Evolutionary conservation across 2,797 vertebrate species (phyloP).

Genomic region (Rallus crepitans): DNA sequence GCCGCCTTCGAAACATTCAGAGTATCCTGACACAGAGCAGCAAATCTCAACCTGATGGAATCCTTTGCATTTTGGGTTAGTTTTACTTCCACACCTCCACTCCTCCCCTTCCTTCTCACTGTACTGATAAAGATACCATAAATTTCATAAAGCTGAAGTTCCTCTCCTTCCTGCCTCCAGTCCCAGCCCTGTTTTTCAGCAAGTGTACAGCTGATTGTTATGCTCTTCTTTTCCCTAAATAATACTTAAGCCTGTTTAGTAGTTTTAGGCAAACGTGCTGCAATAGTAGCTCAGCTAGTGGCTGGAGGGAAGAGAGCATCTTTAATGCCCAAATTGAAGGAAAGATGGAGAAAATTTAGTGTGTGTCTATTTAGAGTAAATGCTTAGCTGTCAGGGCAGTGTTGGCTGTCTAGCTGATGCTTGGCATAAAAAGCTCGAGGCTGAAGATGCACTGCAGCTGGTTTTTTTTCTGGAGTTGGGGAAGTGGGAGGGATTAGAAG

Average conservation of each 20-base stretch:
- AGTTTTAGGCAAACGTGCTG: background rate
- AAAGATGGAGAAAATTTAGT: background rate
- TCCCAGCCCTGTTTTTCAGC: background rate
- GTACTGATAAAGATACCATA: background rate
- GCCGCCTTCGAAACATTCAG: constrained; percentile 91
- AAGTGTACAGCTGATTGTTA: background rate
- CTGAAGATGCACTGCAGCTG: background rate
- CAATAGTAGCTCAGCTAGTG: background rate
- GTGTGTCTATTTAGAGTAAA: background rate
- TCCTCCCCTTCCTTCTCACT: background rate
- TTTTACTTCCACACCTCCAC: background rate
- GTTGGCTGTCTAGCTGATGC: background rate
- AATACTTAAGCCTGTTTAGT: background rate
- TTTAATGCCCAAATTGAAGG: background rate
- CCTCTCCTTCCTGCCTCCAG: background rate
- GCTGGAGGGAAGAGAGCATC: background rate
- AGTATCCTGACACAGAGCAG: constrained; percentile 85
- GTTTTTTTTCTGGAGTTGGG: background rate
- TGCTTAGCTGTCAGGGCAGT: background rate
- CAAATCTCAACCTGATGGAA: constrained; percentile 87
- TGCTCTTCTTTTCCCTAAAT: background rate
- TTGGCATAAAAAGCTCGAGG: background rate
- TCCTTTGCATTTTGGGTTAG: constrained; percentile 95
- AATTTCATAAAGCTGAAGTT: background rate
- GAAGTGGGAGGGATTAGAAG: background rate